Base-by-base conservation (phyloP, 2,888 invertebrate genomes). In the Parapristionchus giblindavisi region DNA sequence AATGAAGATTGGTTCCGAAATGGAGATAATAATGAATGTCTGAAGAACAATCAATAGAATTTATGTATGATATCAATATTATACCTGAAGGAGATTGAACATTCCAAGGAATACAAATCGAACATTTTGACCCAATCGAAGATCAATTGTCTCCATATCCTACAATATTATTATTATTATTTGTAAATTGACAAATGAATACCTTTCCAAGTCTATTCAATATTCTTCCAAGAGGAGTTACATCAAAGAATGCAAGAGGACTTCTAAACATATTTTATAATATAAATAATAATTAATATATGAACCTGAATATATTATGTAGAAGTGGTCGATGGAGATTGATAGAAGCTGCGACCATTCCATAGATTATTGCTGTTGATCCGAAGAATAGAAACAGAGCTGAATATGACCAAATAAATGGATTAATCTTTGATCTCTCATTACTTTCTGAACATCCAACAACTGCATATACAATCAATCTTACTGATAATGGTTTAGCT, bases 171-270 rank as follows among this genome's bases (percentile, higher is more conserved):
- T 48, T 21, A 11, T 14, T 48, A 24, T 11, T 14, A 58, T 11
- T 58, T 58, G 11, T 17, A 11, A 21, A 27, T 24, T 51, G 24
- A 58, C 11, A 24, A 17, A 17, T 14, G n/a, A 8, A 8, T 21
- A 79, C 79, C 72, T 86, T 87, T 36, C 86, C 85, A 21, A 85
- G 77, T 36, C 87, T 76, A 54, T 87, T 87, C 58, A 87, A 77
- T 34, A 87, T 85, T 56, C 87, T 79, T 21, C 87, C 87, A 36
- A 87, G 80, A 17, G 87, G 87, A 60, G 87, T 87, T 0, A 84
- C 83, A 76, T 87, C 87, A 74, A 87, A 87, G 77, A 84, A 86
- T 21, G 79, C 78, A 71, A 87, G 77, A 17, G 87, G 87, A 24
- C 83, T 84, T 8, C 87, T 77, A 58, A 84, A 81, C 60, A 82